phyloP scores from a whole-genome alignment of 2,113 vertebrate genomes.

The Tyto alba region DNA sequence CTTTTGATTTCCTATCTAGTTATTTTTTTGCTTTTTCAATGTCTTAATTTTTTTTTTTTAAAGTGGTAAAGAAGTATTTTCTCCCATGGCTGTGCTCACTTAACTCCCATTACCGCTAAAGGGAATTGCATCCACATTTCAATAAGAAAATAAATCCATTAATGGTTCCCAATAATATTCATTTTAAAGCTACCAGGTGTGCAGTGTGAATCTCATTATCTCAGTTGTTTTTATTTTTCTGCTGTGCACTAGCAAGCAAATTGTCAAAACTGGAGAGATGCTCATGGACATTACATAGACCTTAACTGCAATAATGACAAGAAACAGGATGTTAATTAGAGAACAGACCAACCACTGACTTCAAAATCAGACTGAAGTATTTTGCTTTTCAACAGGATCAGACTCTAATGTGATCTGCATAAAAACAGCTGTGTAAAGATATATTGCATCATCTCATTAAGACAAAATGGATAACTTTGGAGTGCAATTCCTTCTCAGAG shows the following conservation, averaged over 20 bases:
- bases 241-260: neutral
- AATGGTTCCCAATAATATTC: neutral
- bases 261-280: neutral
- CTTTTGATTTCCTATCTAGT: neutral
- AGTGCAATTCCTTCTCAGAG: neutral
- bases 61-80: neutral
- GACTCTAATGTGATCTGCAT: neutral
- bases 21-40: neutral
- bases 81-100: neutral
- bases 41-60: neutral
- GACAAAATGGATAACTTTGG: neutral
- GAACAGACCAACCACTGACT: neutral
- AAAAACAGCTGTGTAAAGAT: neutral
- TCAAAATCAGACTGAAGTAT: neutral
- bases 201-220: neutral
- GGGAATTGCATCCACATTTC: neutral
- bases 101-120: neutral
- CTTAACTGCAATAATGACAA: neutral
- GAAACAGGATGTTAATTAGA: neutral
- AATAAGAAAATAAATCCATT: neutral
- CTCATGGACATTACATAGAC: neutral
- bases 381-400: neutral
- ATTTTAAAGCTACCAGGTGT: constrained; percentile 8
- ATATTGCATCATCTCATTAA: neutral
- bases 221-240: neutral